Base-by-base conservation (phyloP, 2,113 vertebrate species). In the Phalacrocorax aristotelis region DNA sequence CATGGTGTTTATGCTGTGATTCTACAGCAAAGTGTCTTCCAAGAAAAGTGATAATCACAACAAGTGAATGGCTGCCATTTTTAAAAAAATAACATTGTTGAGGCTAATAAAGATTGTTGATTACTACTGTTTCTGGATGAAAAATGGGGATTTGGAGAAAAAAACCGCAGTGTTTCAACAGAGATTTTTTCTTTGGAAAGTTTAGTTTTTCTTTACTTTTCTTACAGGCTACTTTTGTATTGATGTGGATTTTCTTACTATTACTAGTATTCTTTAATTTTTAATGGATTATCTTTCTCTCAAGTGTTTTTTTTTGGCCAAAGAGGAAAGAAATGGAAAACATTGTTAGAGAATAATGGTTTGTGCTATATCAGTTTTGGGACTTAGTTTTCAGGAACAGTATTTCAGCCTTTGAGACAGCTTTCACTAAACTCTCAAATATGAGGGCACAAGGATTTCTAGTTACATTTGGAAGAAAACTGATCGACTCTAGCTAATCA, bases 141-240 rank as follows among this genome's bases (percentile, higher is more conserved):
- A 87, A 90, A 86, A 23, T 26, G 2, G 2, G 4, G 7, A 75
- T 79, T 40, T 64, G 5, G 2, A 7, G 5, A 2, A 5, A 13
- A 69, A 38, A 40, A 26, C 1, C 13, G 12, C 2, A 25, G 1
- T 3, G 16, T 71, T 85, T 77, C 0, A 3, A 11, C 3, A 34
- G 85, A 62, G 8, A 7, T 49, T 61, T 54, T 87, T 68, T 55
- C 20, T 71, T 90, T 64, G 13, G 20, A 60, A 92, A 57, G 2
- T 19, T 52, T 6, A 61, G 2, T 0, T 84, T 83, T 61, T 58
- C 10, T 68, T 64, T 69, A 7, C 5, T 49, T 90, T 95, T 83
- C 17, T 80, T 60, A 30, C 2, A 52, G 20, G 13, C 60, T 30
- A 32, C 15, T 60, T 82, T 83, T 86, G 4, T 5, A 61, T 70